A percentile compares a stretch with the other conserved stretches of the same genome.
These are phyloP conservation scores for Prochilodus magdalenae DNA, from an alignment of 2,113 vertebrate genomes.

Conservation along the genomic window DNA sequence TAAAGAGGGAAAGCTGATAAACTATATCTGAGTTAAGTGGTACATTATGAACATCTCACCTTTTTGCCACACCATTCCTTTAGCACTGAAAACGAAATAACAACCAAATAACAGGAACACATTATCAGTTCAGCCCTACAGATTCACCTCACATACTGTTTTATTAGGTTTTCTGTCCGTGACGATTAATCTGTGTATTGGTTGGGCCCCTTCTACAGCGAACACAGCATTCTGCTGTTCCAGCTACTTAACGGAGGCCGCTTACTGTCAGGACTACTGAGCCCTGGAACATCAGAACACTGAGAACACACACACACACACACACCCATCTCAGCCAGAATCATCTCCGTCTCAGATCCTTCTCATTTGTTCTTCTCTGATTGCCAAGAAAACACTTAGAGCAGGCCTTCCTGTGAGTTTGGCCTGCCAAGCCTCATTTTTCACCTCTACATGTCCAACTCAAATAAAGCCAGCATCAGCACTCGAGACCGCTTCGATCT, in stretches of 20 bases:
- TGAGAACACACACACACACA: constrained; percentile 3
- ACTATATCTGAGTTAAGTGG: too few relatives aligned
- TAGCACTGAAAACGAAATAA: too few relatives aligned
- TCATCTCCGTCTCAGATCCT: constrained; percentile 29
- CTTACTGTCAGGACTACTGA: constrained; percentile 10
- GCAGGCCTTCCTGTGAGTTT: constrained; percentile 30
- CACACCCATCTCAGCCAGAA: constrained; percentile 29
- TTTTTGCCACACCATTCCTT: too few relatives aligned
- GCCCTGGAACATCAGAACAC: neutral
- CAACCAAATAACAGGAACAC: too few relatives aligned
- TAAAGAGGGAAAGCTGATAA: too few relatives aligned
- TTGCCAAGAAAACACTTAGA: constrained; percentile 56
- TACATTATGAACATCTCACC: too few relatives aligned
- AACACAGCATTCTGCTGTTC: neutral
- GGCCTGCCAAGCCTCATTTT: constrained; percentile 37
- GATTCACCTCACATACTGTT: neutral
- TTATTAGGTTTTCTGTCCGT: neutral
- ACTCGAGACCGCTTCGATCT: constrained; percentile 34
- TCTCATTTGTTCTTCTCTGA: constrained; percentile 28
- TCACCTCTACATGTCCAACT: constrained; percentile 45
- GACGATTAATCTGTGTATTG: neutral
- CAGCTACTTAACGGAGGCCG: neutral
- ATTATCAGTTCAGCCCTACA: too few relatives aligned
- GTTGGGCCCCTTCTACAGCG: neutral
- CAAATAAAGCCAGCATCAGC: constrained; percentile 34